A percentile compares a stretch with the other conserved stretches of the same genome.
Evolutionary conservation across 2,113 vertebrate species (phyloP).

Genomic region (Alethe castanea): DNA sequence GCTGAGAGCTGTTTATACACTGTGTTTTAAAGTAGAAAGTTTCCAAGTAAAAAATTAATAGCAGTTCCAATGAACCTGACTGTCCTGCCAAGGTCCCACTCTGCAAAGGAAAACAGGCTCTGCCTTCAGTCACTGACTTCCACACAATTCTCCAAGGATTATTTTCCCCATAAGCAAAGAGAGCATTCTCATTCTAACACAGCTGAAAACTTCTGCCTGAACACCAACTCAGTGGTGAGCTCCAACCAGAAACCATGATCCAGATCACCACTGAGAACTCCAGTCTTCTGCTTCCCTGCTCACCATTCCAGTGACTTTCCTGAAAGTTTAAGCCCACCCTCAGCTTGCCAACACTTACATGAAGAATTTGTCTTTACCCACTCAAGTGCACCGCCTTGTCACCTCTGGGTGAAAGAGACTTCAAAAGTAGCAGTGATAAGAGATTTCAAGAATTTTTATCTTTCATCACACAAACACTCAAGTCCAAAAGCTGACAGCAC

Average conservation of each 20-base stretch:
- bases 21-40: rapidly evolving
- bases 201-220: neutral
- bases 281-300: neutral
- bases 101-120: neutral
- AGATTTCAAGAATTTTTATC: neutral
- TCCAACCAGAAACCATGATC: neutral
- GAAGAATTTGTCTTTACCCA: neutral
- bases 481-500: neutral
- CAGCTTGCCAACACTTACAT: neutral
- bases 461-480: neutral
- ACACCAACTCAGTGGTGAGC: neutral
- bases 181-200: neutral
- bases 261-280: neutral
- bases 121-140: neutral
- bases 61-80: neutral
- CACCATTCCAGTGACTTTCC: neutral
- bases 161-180: neutral
- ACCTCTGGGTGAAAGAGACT: neutral
- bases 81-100: neutral
- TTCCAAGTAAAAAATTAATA: neutral
- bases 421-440: neutral
- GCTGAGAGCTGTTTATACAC: neutral
- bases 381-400: neutral
- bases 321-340: neutral
- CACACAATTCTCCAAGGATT: neutral